Evolutionary conservation across 2,888 invertebrate species (phyloP), one percentile per base, ranked within the genome.

Genomic region (Malachius bipustulatus): DNA sequence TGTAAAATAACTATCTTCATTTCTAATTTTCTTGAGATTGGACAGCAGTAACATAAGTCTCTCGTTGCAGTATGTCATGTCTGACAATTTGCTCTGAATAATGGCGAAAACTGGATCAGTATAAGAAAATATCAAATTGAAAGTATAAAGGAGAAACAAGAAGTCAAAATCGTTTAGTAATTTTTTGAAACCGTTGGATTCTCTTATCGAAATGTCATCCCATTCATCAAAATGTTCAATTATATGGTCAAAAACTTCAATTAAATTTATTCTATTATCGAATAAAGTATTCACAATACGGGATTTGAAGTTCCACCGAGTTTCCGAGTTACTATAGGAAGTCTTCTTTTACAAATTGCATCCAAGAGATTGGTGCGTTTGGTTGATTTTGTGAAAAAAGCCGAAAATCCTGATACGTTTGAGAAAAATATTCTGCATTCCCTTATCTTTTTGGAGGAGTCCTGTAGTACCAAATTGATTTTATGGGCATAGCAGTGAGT

Each of bases 401-500:
- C 19, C 9, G 31, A 26, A 32, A 41, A 32, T 13, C 38, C 35
- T 2, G 28, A 14, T 6, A 35, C 12, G 30, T 35, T 28, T 2
- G 30, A 28, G 30, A 35, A 15, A 34, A 34, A 34, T 6, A 34
- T 3, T 8, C 16, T 12, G 19, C 27, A 32, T 4, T 36, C 26
- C 4, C 15, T 16, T 9, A 14, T 34, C 16, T 33, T 14, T 11
- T 16, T 28, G 4, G 27, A 8, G 2, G 31, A 14, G 6, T 28
- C 27, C 28, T 36, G 35, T 27, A 46, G 26, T 9, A 47, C 27
- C 3, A 30, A 16, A 19, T 35, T 35, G 13, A 35, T 33, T 29
- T 42, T 39, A 38, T 46, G 44, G 3, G 44, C 42, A 33, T 46
- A 44, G 36, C 46, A 46, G 29, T 47, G 47, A 4, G 42, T 40